Percentiles rank a stretch among this genome's conserved stretches.
phyloP scores from a whole-genome alignment of 2,888 invertebrate genomes.

The Noctua pronuba region DNA sequence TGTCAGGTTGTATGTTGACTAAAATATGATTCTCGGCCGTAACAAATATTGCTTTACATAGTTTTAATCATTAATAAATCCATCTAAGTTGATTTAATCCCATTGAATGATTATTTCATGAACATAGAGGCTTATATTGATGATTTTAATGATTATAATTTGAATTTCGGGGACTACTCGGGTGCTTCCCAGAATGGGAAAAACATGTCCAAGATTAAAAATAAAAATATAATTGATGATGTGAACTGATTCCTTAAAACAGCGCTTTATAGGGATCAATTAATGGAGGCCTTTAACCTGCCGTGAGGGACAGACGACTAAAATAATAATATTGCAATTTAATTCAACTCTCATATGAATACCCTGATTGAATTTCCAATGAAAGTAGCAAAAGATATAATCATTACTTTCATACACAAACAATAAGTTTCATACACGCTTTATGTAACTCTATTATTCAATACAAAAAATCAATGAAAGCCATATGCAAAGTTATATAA shows the following conservation, averaged over 20 bases:
- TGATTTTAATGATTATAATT: too few relatives aligned
- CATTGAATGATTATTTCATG: too few relatives aligned
- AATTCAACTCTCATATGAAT: neutral
- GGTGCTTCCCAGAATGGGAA: neutral
- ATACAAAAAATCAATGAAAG: constrained; percentile 14
- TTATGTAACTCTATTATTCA: constrained; percentile 15
- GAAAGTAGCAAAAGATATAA: neutral
- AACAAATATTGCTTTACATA: too few relatives aligned
- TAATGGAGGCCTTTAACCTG: neutral
- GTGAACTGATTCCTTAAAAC: neutral
- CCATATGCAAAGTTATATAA: constrained; percentile 4
- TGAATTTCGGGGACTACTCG: too few relatives aligned
- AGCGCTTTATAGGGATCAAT: neutral
- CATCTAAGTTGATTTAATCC: too few relatives aligned
- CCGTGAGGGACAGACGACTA: neutral
- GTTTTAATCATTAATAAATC: too few relatives aligned
- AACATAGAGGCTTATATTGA: too few relatives aligned
- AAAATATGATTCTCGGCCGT: too few relatives aligned
- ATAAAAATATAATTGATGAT: neutral
- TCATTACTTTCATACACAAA: neutral
- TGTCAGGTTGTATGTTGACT: too few relatives aligned
- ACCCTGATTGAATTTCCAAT: neutral
- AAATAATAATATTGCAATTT: neutral
- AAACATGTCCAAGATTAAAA: neutral
- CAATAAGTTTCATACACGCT: neutral